A percentile compares a stretch with the other conserved stretches of the same genome.
Conservation (phyloP, 1,140 invertebrate species). For the Drosophila kanapiae region DNA sequence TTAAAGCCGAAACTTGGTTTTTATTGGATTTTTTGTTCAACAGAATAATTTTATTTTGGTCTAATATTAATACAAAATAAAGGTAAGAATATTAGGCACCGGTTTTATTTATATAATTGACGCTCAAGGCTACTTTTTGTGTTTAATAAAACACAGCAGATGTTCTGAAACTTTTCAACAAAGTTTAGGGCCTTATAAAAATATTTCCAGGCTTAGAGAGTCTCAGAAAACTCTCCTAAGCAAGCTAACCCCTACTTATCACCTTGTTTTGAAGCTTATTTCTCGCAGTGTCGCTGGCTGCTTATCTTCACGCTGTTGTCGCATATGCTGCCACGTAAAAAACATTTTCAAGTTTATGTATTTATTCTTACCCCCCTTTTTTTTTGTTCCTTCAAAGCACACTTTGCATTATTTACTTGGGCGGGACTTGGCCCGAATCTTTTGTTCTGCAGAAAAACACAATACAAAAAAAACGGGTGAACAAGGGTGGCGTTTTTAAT, state of each 20-base stretch:
- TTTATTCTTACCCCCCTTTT: conserved; percentile 23
- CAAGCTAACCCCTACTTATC: background rate
- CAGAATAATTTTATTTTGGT: background rate
- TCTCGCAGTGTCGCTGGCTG: conserved; percentile 7
- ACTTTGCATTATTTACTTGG: conserved; percentile 46
- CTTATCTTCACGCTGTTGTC: conserved; percentile 35
- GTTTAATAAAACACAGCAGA: too few species aligned
- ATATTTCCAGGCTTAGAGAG: background rate
- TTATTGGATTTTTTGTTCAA: background rate
- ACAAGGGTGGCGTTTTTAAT: conserved; percentile 51
- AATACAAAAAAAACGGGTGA: conserved; percentile 24
- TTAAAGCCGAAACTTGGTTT: conserved; percentile 11
- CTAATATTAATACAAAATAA: too few species aligned
- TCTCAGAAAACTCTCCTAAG: background rate
- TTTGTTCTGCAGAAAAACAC: conserved; percentile 18
- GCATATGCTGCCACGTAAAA: conserved; percentile 38
- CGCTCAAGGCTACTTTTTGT: too few species aligned
- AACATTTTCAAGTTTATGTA: conserved; percentile 51
- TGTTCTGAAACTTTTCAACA: too few species aligned
- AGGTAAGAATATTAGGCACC: too few species aligned
- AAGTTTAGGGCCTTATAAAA: background rate
- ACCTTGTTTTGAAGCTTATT: background rate
- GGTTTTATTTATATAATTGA: too few species aligned
- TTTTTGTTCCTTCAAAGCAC: background rate
- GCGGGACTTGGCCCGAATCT: conserved; percentile 40